Conservation (phyloP, 2,113 vertebrate genomes). For the Cromileptes altivelis region DNA sequence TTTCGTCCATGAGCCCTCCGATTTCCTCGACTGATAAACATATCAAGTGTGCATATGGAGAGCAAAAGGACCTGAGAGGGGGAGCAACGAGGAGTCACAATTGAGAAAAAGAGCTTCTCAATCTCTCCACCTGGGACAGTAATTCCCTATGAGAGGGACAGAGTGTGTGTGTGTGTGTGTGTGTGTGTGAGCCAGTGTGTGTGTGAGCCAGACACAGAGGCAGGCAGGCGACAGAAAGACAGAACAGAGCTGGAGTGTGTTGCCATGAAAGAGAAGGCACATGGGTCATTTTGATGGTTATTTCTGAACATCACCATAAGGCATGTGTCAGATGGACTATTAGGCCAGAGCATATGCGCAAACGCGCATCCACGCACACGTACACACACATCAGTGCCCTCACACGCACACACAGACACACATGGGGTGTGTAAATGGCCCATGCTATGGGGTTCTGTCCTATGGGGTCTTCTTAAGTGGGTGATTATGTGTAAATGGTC, state of each 20-base stretch:
- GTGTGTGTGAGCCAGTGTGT: not conserved
- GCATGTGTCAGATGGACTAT: conserved; percentile 76
- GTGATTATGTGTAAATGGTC: conserved; percentile 80
- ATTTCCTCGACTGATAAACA: conserved; percentile 15
- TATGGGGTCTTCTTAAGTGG: conserved; percentile 74
- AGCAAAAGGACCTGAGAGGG: not conserved
- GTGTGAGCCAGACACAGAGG: not conserved
- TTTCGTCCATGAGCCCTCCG: not conserved
- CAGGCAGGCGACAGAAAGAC: conserved; percentile 10
- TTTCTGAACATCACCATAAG: conserved; percentile 70
- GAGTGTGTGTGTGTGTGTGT: not conserved
- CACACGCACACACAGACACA: conserved; percentile 34
- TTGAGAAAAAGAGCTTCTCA: conserved; percentile 23
- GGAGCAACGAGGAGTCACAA: not conserved
- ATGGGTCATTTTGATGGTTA: conserved; percentile 70
- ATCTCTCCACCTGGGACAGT: conserved; percentile 38
- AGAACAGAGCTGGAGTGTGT: conserved; percentile 20
- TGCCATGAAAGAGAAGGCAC: conserved; percentile 43
- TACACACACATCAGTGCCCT: conserved; percentile 3
- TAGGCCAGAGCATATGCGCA: conserved; percentile 66
- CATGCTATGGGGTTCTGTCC: conserved; percentile 66
- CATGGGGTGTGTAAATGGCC: conserved; percentile 64
- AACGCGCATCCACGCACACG: conserved; percentile 24
- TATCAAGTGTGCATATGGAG: not conserved
- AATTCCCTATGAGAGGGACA: not conserved